phyloP scores from a whole-genome alignment of 1,140 invertebrate species.

The Apis cerana region DNA sequence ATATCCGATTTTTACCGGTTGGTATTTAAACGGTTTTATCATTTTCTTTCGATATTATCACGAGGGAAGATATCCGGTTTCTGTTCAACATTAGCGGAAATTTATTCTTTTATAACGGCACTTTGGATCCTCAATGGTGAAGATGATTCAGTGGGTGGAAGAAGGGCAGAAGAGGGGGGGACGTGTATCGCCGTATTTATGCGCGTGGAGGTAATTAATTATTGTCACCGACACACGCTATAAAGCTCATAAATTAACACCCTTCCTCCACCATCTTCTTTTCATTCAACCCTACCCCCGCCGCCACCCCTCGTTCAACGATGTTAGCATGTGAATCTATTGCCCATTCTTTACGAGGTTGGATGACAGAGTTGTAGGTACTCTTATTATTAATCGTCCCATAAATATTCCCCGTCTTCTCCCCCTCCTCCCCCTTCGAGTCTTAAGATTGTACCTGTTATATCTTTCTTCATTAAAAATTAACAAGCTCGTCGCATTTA shows the following conservation, averaged over 20 bases:
- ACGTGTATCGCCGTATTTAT: slow-evolving; percentile 34
- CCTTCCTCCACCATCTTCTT: slow-evolving; percentile 29
- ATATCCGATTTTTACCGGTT: not conserved
- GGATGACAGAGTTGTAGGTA: not conserved
- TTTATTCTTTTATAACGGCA: not conserved
- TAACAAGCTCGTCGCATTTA: not conserved
- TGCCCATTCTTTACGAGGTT: not conserved
- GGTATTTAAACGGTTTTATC: not conserved
- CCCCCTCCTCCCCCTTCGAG: not conserved
- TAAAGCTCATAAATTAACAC: slow-evolving; percentile 65
- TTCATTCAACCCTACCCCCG: not conserved
- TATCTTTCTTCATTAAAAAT: not conserved
- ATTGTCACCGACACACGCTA: slow-evolving; percentile 63
- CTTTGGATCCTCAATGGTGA: not conserved
- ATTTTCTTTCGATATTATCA: not conserved
- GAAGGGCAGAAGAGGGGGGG: slow-evolving; percentile 27
- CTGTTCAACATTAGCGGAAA: not conserved
- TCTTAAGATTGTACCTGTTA: too few relatives aligned
- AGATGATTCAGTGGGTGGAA: not conserved
- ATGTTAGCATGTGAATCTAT: slow-evolving; percentile 50
- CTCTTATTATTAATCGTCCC: slow-evolving; percentile 5
- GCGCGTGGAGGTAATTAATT: slow-evolving; percentile 64
- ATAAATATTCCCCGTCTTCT: slow-evolving; percentile 3
- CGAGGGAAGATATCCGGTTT: not conserved
- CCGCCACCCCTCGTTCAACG: slow-evolving; percentile 21